A percentile compares a stretch with the other conserved stretches of the same genome.
These are phyloP conservation scores for Halyomorpha halys DNA, from an alignment of 1,140 invertebrate species.

Conservation along the genomic window DNA sequence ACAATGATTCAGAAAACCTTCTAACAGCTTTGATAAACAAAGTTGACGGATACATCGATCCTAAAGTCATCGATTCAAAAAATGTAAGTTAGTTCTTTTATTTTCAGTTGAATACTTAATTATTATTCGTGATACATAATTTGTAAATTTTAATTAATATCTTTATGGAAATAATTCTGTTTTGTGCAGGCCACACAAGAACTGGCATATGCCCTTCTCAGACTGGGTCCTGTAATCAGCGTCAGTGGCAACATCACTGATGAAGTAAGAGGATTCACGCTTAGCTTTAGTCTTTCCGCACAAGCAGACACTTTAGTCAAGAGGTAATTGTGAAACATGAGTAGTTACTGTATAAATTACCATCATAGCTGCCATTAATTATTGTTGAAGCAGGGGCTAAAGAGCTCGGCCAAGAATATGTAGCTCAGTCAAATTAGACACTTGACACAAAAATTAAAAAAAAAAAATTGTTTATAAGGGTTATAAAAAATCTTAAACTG, in stretches of 20 bases:
- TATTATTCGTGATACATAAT: no score
- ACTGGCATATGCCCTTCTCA: background rate
- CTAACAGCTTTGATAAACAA: background rate
- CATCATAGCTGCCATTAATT: no score
- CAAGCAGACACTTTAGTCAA: background rate
- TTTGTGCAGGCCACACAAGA: constrained; percentile 9
- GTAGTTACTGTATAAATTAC: no score
- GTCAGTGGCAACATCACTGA: constrained; percentile 11
- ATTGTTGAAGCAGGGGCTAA: no score
- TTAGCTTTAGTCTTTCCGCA: background rate
- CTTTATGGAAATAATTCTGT: no score
- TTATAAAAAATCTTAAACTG: no score
- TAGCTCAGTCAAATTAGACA: no score
- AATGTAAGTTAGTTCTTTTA: constrained; percentile 9
- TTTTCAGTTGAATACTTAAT: background rate
- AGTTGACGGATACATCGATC: constrained; percentile 6
- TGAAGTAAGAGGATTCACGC: background rate
- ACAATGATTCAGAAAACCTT: constrained; percentile 16
- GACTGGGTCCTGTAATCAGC: background rate
- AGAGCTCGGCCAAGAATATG: no score
- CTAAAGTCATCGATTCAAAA: constrained; percentile 13
- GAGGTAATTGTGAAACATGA: background rate
- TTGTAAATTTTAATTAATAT: background rate
- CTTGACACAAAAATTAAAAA: no score
- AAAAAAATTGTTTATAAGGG: no score